These are phyloP conservation scores for Drosophila nikananu DNA, from an alignment of 1,140 invertebrate species.

Conservation along the genomic window DNA sequence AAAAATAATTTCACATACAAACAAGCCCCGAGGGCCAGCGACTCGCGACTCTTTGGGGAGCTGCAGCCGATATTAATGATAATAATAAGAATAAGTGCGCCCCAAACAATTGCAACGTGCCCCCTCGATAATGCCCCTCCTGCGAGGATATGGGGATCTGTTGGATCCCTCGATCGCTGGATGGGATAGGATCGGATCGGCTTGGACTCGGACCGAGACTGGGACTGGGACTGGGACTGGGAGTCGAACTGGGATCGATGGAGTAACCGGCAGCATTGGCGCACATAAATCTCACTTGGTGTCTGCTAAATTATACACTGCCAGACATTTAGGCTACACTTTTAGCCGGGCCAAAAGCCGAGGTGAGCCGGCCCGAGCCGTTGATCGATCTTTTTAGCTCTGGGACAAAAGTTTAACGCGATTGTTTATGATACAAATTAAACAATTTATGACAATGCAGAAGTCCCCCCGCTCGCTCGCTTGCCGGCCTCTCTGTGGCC, in stretches of 20 bases:
- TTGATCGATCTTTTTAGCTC: slow-evolving; percentile 85
- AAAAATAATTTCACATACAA: slow-evolving; percentile 84
- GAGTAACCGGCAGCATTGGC: slow-evolving; percentile 73
- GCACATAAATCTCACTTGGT: slow-evolving; percentile 85
- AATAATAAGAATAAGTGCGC: slow-evolving; percentile 83
- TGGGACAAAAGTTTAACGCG: slow-evolving; percentile 85
- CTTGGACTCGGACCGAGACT: not conserved
- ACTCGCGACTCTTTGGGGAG: slow-evolving; percentile 49
- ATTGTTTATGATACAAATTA: slow-evolving; percentile 86
- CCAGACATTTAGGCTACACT: slow-evolving; percentile 84
- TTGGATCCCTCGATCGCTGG: slow-evolving; percentile 30
- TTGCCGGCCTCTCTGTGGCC: not conserved
- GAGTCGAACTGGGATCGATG: slow-evolving; percentile 25
- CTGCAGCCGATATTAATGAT: slow-evolving; percentile 79
- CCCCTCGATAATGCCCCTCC: slow-evolving; percentile 16
- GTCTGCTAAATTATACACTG: slow-evolving; percentile 85
- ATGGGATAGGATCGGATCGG: slow-evolving; percentile 26
- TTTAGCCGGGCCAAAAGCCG: slow-evolving; percentile 54
- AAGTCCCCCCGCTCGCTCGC: slow-evolving; percentile 23
- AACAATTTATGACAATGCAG: slow-evolving; percentile 85
- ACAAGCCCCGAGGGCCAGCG: slow-evolving; percentile 72
- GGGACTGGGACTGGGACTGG: slow-evolving; percentile 6
- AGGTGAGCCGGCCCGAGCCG: slow-evolving; percentile 37
- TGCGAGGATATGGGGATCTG: slow-evolving; percentile 57
- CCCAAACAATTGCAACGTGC: slow-evolving; percentile 75